Evolutionary conservation across 2,888 invertebrate species (phyloP).

Genomic region (Bhutanitis thaidina): DNA sequence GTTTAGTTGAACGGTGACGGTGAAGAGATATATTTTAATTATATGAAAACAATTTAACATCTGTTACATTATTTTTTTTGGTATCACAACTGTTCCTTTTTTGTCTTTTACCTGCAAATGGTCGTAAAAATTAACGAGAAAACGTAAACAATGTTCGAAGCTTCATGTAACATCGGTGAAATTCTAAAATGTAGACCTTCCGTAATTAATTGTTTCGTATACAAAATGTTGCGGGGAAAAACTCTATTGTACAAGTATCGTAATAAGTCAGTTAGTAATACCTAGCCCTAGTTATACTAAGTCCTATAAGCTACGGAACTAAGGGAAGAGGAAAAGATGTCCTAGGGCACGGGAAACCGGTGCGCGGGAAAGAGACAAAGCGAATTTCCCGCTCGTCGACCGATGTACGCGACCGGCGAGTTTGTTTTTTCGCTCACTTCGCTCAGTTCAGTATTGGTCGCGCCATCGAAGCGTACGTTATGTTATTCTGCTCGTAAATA

Average conservation of each 20-base stretch:
- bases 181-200: too few species aligned
- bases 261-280: slow-evolving; percentile 39
- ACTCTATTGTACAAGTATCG: slow-evolving; percentile 25
- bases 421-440: slow-evolving; percentile 47
- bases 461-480: slow-evolving; percentile 52
- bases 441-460: slow-evolving; percentile 62
- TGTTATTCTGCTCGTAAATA: slow-evolving; percentile 38
- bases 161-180: too few species aligned
- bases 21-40: too few species aligned
- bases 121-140: too few species aligned
- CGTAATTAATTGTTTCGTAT: not conserved
- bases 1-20: too few species aligned
- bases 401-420: slow-evolving; percentile 40
- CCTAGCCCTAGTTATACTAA: slow-evolving; percentile 23
- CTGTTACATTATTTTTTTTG: too few species aligned
- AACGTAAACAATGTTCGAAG: too few species aligned
- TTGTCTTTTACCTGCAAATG: too few species aligned
- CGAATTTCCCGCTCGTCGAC: slow-evolving; percentile 42
- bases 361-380: slow-evolving; percentile 45
- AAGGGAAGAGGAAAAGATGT: slow-evolving; percentile 42
- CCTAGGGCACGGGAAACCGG: slow-evolving; percentile 14
- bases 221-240: not conserved
- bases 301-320: slow-evolving; percentile 28
- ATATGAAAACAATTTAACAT: too few species aligned
- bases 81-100: too few species aligned